These are phyloP conservation scores for Porites lobata DNA, from an alignment of 92 coral and sea anemone genomes.

Conservation along the genomic window DNA sequence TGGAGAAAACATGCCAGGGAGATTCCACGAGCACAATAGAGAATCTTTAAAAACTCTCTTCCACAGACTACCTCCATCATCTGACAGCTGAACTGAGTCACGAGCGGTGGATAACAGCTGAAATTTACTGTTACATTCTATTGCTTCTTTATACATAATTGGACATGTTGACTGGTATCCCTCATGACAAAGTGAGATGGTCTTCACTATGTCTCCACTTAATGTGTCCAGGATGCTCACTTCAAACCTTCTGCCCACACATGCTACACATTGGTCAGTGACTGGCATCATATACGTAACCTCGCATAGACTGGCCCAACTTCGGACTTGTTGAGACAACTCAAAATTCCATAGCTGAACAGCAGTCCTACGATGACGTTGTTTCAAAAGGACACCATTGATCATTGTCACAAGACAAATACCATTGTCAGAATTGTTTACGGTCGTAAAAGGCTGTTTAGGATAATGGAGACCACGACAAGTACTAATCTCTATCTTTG, in stretches of 20 bases:
- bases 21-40: too few relatives aligned
- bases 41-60: too few relatives aligned
- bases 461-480: not conserved
- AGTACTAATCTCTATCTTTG: not conserved
- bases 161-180: not conserved
- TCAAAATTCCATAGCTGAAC: conserved; percentile 50
- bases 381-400: conserved; percentile 11
- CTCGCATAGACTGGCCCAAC: not conserved
- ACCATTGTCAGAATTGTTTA: too few relatives aligned
- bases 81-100: too few relatives aligned
- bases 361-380: not conserved
- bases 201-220: not conserved
- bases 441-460: not conserved
- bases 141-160: not conserved
- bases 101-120: not conserved
- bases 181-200: not conserved
- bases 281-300: not conserved
- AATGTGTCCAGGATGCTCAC: conserved; percentile 22
- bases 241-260: not conserved
- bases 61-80: too few relatives aligned
- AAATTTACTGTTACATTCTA: conserved; percentile 2
- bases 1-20: too few relatives aligned
- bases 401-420: not conserved
- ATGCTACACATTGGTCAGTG: conserved; percentile 28
- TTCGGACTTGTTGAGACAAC: conserved; percentile 29